Conservation (phyloP, 1,140 invertebrate species). For the Dendroctonus ponderosae region DNA sequence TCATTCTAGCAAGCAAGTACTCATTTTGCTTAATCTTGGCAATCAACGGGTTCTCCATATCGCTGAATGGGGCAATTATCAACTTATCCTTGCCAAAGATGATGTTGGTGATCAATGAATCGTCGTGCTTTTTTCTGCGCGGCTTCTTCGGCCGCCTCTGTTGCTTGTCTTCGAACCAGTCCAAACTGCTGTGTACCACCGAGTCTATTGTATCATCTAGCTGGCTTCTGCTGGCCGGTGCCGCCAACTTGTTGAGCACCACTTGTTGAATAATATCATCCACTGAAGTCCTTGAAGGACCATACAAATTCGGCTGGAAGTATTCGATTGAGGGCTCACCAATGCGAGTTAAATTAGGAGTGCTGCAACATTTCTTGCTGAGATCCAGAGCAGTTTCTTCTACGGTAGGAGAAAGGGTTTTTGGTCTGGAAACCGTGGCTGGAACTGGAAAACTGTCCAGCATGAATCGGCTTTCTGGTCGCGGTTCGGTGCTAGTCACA, state of each 20-base stretch:
- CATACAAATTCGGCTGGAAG: no score
- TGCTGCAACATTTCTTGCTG: constrained; percentile 30
- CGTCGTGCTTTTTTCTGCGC: constrained; percentile 5
- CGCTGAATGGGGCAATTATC: constrained; percentile 23
- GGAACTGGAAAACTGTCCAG: constrained; percentile 2
- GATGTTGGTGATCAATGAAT: constrained; percentile 28
- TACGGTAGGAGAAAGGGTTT: constrained; percentile 11
- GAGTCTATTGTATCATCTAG: constrained; percentile 38
- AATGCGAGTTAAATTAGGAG: constrained; percentile 7
- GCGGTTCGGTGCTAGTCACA: constrained; percentile 11
- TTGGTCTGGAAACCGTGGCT: background rate
- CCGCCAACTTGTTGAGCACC: constrained; percentile 1
- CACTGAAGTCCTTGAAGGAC: constrained; percentile 18
- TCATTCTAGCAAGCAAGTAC: background rate
- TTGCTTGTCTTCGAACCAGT: constrained; percentile 24
- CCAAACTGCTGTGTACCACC: constrained; percentile 29
- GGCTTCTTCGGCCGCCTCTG: background rate
- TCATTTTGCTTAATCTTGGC: constrained; percentile 31
- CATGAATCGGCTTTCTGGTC: background rate
- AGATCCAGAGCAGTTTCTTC: constrained; percentile 37
- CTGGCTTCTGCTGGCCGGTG: constrained; percentile 19
- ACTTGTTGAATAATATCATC: constrained; percentile 37
- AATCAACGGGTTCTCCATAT: constrained; percentile 19
- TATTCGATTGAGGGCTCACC: background rate
- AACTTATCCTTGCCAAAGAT: constrained; percentile 31